Evolutionary conservation across 1,140 invertebrate species (phyloP).

Genomic region (Lepidostoma basale): DNA sequence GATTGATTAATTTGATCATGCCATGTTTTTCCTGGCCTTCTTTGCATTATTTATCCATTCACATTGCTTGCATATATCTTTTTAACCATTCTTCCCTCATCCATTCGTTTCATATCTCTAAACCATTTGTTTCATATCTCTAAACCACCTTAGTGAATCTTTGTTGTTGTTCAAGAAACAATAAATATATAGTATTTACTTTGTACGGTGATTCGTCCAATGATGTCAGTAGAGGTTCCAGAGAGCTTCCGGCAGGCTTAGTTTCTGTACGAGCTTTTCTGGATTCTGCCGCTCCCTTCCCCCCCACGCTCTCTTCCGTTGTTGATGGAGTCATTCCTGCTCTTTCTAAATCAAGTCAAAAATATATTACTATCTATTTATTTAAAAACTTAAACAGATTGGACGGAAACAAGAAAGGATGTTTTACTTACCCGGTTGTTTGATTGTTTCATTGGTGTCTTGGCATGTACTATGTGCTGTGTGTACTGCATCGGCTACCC

Average conservation of each 20-base stretch:
- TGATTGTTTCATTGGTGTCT: conserved; percentile 38
- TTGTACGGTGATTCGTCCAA: conserved; percentile 44
- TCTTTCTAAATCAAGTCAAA: conserved; percentile 42
- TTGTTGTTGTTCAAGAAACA: too few species aligned
- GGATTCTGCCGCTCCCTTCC: conserved; percentile 23
- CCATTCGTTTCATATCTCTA: too few species aligned
- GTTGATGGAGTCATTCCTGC: conserved; percentile 59
- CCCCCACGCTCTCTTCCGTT: conserved; percentile 61
- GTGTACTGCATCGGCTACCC: conserved; percentile 56
- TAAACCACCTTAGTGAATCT: too few species aligned
- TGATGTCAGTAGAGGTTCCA: conserved; percentile 51
- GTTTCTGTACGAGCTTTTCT: conserved; percentile 32
- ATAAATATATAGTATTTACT: too few species aligned
- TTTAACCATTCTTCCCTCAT: too few species aligned
- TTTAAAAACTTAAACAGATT: not conserved
- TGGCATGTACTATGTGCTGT: conserved; percentile 35
- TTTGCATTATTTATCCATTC: too few species aligned
- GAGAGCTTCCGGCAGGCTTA: conserved; percentile 49
- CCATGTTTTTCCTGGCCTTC: too few species aligned
- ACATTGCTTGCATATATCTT: too few species aligned
- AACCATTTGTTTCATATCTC: too few species aligned
- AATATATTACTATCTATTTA: conserved; percentile 14
- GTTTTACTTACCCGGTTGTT: conserved; percentile 29
- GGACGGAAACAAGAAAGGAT: too few species aligned
- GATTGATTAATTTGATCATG: too few species aligned